A percentile compares a stretch with the other conserved stretches of the same genome.
These are phyloP conservation scores for Excalfactoria chinensis DNA, from an alignment of 2,113 vertebrate species.

Conservation along the genomic window DNA sequence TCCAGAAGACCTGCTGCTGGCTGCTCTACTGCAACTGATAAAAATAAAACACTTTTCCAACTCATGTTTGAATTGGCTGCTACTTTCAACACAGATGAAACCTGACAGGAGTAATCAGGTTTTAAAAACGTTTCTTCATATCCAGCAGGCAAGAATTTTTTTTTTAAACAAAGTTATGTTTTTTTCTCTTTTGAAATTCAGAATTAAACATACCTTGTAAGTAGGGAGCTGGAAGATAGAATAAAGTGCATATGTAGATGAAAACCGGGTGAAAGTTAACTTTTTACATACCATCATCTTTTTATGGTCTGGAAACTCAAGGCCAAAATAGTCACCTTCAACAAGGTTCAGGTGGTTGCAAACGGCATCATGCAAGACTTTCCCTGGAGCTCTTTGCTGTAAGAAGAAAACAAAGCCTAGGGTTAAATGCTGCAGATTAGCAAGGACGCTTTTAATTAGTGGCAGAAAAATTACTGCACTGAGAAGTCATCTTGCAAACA, in stretches of 20 bases:
- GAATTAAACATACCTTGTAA: not conserved
- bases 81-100: conserved; percentile 22
- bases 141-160: not conserved
- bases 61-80: not conserved
- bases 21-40: not conserved
- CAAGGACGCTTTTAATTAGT: not conserved
- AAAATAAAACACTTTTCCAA: not conserved
- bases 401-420: conserved; percentile 60
- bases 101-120: conserved; percentile 27
- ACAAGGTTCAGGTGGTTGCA: conserved; percentile 95
- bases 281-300: conserved; percentile 90
- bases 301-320: conserved; percentile 94
- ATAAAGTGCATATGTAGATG: not conserved
- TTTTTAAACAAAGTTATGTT: not conserved
- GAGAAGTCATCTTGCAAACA: not conserved
- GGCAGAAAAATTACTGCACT: not conserved
- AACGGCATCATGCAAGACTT: conserved; percentile 91
- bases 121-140: conserved; percentile 40
- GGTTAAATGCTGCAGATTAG: not conserved
- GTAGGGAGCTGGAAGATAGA: not conserved
- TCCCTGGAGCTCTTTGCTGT: conserved; percentile 94
- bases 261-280: not conserved
- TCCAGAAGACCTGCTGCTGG: not conserved
- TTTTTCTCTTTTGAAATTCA: not conserved
- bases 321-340: conserved; percentile 98